A percentile compares a stretch with the other conserved stretches of the same genome.
These are phyloP conservation scores for Hoplodrina ambigua DNA, from an alignment of 2,888 invertebrate genomes.

Conservation along the genomic window DNA sequence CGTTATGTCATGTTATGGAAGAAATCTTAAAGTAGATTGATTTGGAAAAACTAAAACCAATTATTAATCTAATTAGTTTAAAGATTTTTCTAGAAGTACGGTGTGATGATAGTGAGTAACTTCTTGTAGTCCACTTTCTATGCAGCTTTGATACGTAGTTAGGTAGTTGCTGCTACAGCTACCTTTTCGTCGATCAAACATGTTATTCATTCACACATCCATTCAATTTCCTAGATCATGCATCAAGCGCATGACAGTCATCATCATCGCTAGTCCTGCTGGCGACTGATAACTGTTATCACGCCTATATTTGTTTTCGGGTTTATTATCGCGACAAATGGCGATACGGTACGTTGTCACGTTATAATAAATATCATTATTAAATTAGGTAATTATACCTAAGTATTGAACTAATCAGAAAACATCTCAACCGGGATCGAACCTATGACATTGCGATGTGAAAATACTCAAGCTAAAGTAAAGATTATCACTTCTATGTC, in stretches of 20 bases:
- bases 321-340: slow-evolving; percentile 27
- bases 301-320: slow-evolving; percentile 22
- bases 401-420: background rate
- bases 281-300: slow-evolving; percentile 50
- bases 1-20: no score
- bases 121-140: background rate
- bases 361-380: slow-evolving; percentile 7
- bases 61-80: background rate
- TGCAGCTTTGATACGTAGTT: background rate
- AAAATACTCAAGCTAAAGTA: background rate
- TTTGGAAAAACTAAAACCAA: no score
- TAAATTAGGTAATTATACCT: slow-evolving; percentile 20
- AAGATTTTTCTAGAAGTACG: background rate
- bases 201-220: background rate
- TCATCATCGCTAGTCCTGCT: slow-evolving; percentile 10
- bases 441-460: slow-evolving; percentile 2
- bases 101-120: background rate
- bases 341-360: slow-evolving; percentile 17
- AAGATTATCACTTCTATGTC: slow-evolving; percentile 6
- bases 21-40: no score
- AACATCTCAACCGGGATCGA: slow-evolving; percentile 13
- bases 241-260: slow-evolving; percentile 1
- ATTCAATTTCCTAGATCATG: slow-evolving; percentile 3
- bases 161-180: background rate
- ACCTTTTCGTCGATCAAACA: background rate